Evolutionary conservation across 2,888 invertebrate species (phyloP), one percentile per base, ranked within the genome.

Genomic region (Lepidonotus clava): DNA sequence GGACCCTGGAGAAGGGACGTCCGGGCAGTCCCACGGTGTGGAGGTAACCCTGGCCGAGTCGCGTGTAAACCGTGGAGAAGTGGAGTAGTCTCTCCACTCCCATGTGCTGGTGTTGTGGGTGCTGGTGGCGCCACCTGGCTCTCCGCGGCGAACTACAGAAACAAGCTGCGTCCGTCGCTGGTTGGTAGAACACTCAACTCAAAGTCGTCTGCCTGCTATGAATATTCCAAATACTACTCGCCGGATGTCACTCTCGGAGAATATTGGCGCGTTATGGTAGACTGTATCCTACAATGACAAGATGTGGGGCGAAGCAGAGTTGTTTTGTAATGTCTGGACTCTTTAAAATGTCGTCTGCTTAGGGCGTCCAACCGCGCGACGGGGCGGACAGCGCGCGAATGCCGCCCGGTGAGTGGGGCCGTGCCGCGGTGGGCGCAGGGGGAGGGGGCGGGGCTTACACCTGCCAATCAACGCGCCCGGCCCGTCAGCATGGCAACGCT

Each of bases 361-460:
- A 1, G 6, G 38, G 1, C 18, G 38, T 40, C 76, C 76, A n/a
- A 36, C 38, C 76, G 76, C 76, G 38, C 53, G 46, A 36, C 21
- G 8, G 24, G 56, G 38, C 84, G 66, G 84, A 24, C 38, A 8
- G 84, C 84, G 41, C 34, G 84, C 24, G 51, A 84, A 56, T 84
- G 84, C 24, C 32, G 56, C n/a, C 56, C 2, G 36, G n/a, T 24
- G n/a, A 14, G 56, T 41, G 36, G 6, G 36, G 18, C 34, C 18
- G 53, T 36, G 14, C 11, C 32, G 34, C 41, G 32, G 18, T 51
- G 46, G 38, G 36, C 36, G 32, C 14, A 5, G n/a, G 34, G 5
- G 8, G 36, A 36, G 6, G 76, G 84, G 84, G 84, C 61, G 84
- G 61, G 84, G 84, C 84, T 41, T 84, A n/a, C 28, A 38, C 8